phyloP scores from a whole-genome alignment of 2,888 invertebrate genomes.

The Cremastobaeus sp. region DNA sequence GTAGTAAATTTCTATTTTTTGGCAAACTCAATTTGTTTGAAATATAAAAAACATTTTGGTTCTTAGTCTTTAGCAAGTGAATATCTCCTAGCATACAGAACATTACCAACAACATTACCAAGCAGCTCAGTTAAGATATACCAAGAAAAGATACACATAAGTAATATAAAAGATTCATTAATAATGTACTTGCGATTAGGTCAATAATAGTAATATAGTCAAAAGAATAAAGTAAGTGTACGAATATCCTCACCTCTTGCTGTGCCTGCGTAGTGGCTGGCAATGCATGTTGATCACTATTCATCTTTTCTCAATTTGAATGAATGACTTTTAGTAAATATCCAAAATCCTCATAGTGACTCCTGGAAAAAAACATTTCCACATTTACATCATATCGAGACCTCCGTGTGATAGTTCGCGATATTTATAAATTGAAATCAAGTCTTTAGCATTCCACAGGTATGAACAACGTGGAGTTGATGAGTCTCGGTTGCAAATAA shows the following conservation, averaged over 20 bases:
- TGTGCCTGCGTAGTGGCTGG: slow-evolving; percentile 78
- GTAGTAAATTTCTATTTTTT: too few species aligned
- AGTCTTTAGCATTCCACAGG: too few species aligned
- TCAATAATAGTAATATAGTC: slow-evolving; percentile 12
- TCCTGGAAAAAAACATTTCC: slow-evolving; percentile 70
- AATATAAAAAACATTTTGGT: not conserved
- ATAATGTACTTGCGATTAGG: slow-evolving; percentile 32
- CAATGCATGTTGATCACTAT: slow-evolving; percentile 78
- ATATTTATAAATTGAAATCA: too few species aligned
- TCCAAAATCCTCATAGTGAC: slow-evolving; percentile 71
- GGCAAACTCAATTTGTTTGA: not conserved
- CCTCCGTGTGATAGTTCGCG: too few species aligned
- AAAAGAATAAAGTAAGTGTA: slow-evolving; percentile 24
- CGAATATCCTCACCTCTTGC: slow-evolving; percentile 74
- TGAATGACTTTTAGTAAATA: too few species aligned
- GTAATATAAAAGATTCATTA: slow-evolving; percentile 34
- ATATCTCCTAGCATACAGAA: too few species aligned
- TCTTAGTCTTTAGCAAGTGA: slow-evolving; percentile 16
- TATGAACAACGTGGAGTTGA: too few species aligned
- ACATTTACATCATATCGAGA: too few species aligned
- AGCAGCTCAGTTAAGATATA: slow-evolving; percentile 47
- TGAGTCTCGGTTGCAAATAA: too few species aligned
- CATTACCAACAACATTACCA: slow-evolving; percentile 43
- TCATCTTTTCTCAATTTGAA: slow-evolving; percentile 71
- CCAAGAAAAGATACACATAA: slow-evolving; percentile 27